Conservation (phyloP, 2,113 vertebrate species). For the Camelus dromedarius region DNA sequence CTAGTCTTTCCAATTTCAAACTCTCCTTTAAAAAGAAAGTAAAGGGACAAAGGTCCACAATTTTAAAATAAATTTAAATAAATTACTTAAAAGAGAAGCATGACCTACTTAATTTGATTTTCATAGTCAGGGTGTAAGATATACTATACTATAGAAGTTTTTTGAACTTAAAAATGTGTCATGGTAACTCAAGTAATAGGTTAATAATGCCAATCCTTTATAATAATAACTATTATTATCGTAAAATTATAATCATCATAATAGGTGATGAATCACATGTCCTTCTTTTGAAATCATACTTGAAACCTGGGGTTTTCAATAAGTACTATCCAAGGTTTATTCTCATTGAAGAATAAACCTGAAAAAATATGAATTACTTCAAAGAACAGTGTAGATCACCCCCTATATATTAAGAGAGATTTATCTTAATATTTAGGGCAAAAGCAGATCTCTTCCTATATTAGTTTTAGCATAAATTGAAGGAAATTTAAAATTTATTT, state of each 20-base stretch:
- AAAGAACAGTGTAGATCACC: background rate
- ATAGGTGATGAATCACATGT: background rate
- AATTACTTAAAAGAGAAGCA: constrained; percentile 14
- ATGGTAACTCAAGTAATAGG: background rate
- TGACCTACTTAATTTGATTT: constrained; percentile 43
- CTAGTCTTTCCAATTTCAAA: background rate
- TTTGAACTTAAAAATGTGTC: constrained; percentile 15
- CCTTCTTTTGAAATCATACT: background rate
- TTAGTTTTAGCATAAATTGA: background rate
- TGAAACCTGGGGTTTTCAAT: background rate
- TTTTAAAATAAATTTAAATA: constrained; percentile 48
- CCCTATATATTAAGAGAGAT: background rate
- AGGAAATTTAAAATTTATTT: background rate
- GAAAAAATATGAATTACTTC: background rate
- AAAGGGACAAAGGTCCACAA: background rate
- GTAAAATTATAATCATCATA: background rate
- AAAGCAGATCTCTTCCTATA: background rate
- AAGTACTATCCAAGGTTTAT: background rate
- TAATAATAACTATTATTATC: background rate
- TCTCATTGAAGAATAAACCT: background rate
- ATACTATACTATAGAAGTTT: background rate
- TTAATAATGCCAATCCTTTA: background rate
- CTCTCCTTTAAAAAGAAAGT: background rate
- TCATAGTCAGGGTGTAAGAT: constrained; percentile 18
- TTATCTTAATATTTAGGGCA: background rate